A percentile compares a stretch with the other conserved stretches of the same genome.
Conservation (phyloP, 1,140 invertebrate species). For the Hetaerina americana region DNA sequence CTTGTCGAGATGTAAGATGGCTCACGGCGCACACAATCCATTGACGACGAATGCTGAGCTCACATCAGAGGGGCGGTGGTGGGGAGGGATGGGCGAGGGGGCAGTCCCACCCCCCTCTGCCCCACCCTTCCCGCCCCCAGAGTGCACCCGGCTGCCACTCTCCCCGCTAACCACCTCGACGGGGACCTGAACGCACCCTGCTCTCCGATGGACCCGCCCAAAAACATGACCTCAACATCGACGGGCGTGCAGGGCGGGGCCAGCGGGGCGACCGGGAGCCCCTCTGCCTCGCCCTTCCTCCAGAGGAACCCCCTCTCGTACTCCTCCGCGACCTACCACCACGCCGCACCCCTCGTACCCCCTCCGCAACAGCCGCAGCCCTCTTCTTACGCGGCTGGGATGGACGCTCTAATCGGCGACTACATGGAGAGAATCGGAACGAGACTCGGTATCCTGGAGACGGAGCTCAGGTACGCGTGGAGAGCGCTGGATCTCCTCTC, state of each 20-base stretch:
- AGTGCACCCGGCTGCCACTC: conserved; percentile 7
- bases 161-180: conserved; percentile 30
- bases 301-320: too few species aligned
- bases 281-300: not conserved
- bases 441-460: conserved; percentile 71
- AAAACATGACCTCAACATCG: conserved; percentile 31
- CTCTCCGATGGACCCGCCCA: conserved; percentile 30
- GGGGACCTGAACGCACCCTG: conserved; percentile 30
- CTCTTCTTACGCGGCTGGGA: conserved; percentile 1
- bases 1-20: too few species aligned
- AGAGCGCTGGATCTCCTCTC: conserved; percentile 77
- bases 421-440: conserved; percentile 81
- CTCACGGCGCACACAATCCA: too few species aligned
- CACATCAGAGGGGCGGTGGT: not conserved
- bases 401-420: conserved; percentile 47
- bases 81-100: not conserved
- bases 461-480: conserved; percentile 84
- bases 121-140: not conserved
- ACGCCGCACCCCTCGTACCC: not conserved
- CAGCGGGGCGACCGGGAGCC: conserved; percentile 50
- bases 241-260: conserved; percentile 22
- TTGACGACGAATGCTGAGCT: too few species aligned
- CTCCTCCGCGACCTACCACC: too few species aligned
- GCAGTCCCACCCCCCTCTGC: not conserved
- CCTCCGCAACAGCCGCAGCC: conserved; percentile 9